Base-by-base conservation (phyloP, 2,797 vertebrate species). In the Typhlichthys subterraneus region DNA sequence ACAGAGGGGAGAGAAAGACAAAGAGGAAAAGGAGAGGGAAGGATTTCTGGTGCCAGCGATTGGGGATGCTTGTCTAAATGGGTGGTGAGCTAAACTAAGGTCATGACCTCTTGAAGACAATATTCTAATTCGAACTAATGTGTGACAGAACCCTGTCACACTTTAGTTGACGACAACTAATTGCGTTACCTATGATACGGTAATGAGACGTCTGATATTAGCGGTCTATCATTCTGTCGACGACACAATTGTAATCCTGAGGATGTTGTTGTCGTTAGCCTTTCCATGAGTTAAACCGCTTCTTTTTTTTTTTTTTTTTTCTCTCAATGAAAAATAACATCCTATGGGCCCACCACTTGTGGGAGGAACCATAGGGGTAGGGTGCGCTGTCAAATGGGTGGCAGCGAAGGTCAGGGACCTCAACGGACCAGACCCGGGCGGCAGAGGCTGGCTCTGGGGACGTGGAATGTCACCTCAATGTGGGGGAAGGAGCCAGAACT, bases 221-320 rank as follows among this genome's bases (percentile, higher is more conserved):
- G 0, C 54, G 72, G 51, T 66, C 73, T 57, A 61, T 76, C 79
- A 78, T n/a, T 53, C 52, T 62, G 38, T 42, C 38, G 38, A 42
- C 38, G 38, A 42, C 38, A 42, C 61, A n/a, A 50, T 19, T 11
- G 13, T 45, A 8, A 12, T 53, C 52, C 33, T 50, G 47, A 65
- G 73, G 38, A 64, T 61, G 47, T 66, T 73, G 61, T 71, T 74
- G 67, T 15, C 50, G 60, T 79, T 72, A 70, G 63, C 69, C 73
- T 72, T 63, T 73, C 69, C 65, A 46, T 53, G 61, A 79, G 79
- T 77, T 79, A 31, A 53, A 65, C 63, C 76, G 75, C 74, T 62
- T 38, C 9, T 38, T 8, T 38, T 9, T 42, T 42, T 42, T 1
- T 7, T 53, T 58, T 42, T 42, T 42, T 42, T 1, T 7, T 53